A percentile compares a stretch with the other conserved stretches of the same genome.
Conservation (phyloP, 2,797 vertebrate species). For the Aphelocoma californica region DNA sequence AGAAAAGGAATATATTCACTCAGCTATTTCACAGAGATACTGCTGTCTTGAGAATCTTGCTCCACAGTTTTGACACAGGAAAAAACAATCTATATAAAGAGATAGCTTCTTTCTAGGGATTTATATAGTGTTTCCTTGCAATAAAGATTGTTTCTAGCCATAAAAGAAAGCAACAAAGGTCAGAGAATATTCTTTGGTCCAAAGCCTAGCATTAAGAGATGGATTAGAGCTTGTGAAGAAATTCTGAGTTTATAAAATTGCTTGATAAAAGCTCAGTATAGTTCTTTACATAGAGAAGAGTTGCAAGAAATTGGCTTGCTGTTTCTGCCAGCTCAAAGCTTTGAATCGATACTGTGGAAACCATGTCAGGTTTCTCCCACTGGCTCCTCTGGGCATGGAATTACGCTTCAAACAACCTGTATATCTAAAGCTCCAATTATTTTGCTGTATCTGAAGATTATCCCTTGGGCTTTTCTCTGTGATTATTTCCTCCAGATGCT, state of each 20-base stretch:
- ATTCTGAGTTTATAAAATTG: conserved; percentile 13
- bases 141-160: neutral
- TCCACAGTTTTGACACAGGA: neutral
- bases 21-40: neutral
- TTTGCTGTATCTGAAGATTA: conserved; percentile 27
- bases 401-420: neutral
- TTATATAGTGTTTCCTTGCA: neutral
- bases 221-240: neutral
- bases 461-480: neutral
- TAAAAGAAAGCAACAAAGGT: neutral
- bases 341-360: neutral
- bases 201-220: neutral
- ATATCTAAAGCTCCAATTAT: neutral
- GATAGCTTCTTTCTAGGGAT: neutral
- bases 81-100: neutral
- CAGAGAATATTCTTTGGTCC: neutral
- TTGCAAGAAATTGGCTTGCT: conserved; percentile 7
- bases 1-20: neutral
- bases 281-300: neutral
- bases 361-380: conserved; percentile 5
- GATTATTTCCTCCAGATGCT: conserved; percentile 21
- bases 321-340: conserved; percentile 8
- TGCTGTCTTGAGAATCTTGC: neutral
- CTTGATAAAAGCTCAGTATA: neutral
- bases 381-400: conserved; percentile 31